Evolutionary conservation across 2,888 invertebrate species (phyloP).

Genomic region (Antheraea yamamai): DNA sequence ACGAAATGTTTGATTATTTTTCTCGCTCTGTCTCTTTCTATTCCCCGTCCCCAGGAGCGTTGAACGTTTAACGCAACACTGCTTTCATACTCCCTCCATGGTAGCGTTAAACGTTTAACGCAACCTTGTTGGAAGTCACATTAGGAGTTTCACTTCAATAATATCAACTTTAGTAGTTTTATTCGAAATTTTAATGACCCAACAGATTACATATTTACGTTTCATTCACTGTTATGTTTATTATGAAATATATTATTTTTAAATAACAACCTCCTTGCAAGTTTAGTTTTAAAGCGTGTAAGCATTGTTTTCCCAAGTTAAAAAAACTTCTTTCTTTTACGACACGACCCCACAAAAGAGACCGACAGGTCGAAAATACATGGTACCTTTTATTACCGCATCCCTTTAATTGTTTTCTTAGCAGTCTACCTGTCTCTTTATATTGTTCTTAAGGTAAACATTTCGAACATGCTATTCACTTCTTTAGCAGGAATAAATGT

Average conservation of each 20-base stretch:
- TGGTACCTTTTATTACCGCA: slow-evolving; percentile 9
- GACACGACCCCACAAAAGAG: background rate
- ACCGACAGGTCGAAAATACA: background rate
- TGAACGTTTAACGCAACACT: too few relatives aligned
- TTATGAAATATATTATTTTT: background rate
- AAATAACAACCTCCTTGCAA: background rate
- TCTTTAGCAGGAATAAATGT: background rate
- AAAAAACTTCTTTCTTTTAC: slow-evolving; percentile 8
- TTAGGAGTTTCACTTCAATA: too few relatives aligned
- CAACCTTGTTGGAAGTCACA: too few relatives aligned
- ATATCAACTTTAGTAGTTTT: too few relatives aligned
- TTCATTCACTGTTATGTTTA: background rate
- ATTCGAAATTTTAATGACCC: too few relatives aligned
- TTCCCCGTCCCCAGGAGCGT: too few relatives aligned
- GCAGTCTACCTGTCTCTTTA: background rate
- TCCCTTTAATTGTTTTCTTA: slow-evolving; percentile 1
- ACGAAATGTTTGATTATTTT: too few relatives aligned
- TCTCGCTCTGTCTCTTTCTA: too few relatives aligned
- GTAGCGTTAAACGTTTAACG: too few relatives aligned
- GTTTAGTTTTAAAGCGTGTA: background rate
- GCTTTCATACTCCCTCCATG: too few relatives aligned
- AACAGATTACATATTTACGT: background rate
- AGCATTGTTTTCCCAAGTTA: background rate
- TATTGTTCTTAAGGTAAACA: slow-evolving; percentile 14
- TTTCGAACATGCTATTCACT: background rate